Percentiles rank a stretch among this genome's conserved stretches.
These are phyloP conservation scores for Aegotheles bennettii DNA, from an alignment of 2,113 vertebrate species.

Conservation along the genomic window DNA sequence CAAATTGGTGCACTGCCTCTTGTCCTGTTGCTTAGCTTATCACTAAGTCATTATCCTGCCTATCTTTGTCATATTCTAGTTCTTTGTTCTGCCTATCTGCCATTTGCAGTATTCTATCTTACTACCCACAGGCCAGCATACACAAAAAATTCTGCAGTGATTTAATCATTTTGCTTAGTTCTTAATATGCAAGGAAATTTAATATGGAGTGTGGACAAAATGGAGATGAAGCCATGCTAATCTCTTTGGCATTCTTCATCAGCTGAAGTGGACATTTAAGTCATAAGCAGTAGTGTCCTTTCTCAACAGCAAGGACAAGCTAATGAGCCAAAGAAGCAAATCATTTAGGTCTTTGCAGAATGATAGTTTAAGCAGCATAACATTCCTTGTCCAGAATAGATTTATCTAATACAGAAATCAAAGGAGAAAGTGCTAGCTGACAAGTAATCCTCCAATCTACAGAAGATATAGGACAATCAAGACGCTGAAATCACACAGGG, in stretches of 20 bases:
- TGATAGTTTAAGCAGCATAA: background rate
- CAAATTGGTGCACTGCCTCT: background rate
- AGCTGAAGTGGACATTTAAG: background rate
- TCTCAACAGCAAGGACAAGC: conserved; percentile 33
- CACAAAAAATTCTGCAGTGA: background rate
- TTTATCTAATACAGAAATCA: background rate
- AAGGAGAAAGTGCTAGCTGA: background rate
- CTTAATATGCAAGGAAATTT: conserved; percentile 9
- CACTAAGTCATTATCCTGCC: background rate
- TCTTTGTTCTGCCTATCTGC: background rate
- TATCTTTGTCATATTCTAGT: background rate
- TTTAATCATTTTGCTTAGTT: conserved; percentile 7
- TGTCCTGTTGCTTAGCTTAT: background rate
- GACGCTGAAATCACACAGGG: background rate
- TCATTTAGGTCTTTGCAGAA: conserved; percentile 5
- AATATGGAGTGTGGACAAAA: background rate
- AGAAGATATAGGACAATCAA: background rate
- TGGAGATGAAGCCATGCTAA: background rate
- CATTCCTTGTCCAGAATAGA: background rate
- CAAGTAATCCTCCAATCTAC: background rate
- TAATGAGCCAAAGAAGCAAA: conserved; percentile 45
- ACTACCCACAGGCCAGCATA: background rate
- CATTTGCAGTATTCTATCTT: background rate
- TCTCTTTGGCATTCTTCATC: conserved; percentile 3
- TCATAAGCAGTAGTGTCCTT: conserved; percentile 3